Conservation (phyloP, 2,797 vertebrate genomes). For the Rhinophrynus dorsalis region DNA sequence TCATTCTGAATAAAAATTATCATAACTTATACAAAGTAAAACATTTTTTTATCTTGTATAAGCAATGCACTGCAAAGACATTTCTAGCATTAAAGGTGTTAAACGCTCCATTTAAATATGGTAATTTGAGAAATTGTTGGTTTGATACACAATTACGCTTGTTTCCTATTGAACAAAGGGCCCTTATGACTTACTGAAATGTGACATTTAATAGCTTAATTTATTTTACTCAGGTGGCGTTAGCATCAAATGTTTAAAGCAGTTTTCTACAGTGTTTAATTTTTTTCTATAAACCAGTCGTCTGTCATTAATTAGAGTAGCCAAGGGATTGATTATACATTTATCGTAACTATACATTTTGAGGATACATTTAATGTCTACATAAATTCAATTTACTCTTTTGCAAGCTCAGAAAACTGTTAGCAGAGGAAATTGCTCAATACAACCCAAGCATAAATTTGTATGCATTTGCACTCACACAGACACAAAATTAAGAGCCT, state of each 20-base stretch:
- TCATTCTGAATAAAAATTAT: too few relatives aligned
- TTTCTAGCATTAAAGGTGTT: too few relatives aligned
- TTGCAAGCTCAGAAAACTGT: not conserved
- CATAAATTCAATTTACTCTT: constrained; percentile 15
- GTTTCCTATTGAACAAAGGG: too few relatives aligned
- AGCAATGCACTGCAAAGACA: too few relatives aligned
- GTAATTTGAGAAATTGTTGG: too few relatives aligned
- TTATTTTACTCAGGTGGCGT: not conserved
- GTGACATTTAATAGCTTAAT: not conserved
- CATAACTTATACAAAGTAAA: too few relatives aligned
- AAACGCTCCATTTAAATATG: too few relatives aligned
- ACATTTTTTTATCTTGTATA: too few relatives aligned
- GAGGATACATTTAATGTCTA: not conserved
- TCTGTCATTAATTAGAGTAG: not conserved
- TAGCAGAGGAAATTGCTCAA: constrained; percentile 6
- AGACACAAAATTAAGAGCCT: not conserved
- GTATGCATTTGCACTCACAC: not conserved
- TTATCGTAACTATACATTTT: constrained; percentile 7
- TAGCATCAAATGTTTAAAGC: not conserved
- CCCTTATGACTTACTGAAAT: too few relatives aligned
- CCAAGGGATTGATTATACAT: not conserved
- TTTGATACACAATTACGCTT: too few relatives aligned
- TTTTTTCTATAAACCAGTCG: not conserved
- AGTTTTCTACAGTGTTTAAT: not conserved
- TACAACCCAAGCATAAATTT: not conserved